Evolutionary conservation across 1,140 invertebrate genomes (phyloP).

Genomic region (Bombus impatiens): DNA sequence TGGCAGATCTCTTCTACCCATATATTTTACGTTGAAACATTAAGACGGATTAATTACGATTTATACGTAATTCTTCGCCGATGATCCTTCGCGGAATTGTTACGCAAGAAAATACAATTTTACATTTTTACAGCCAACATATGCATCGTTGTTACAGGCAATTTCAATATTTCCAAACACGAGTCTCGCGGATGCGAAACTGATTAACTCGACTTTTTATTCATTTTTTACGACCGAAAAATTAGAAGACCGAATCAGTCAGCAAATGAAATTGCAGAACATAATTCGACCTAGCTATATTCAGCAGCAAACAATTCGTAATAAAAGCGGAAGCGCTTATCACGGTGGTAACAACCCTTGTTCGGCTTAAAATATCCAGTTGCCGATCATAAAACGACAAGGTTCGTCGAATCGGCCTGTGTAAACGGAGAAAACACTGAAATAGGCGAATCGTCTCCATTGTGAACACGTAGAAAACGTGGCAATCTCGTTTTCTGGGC

Average conservation of each 20-base stretch:
- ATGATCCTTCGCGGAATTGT: too few relatives aligned
- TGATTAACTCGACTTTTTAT: too few relatives aligned
- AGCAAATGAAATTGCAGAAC: too few relatives aligned
- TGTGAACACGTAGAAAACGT: not conserved
- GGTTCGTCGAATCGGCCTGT: not conserved
- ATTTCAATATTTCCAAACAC: too few relatives aligned
- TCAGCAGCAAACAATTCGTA: not conserved
- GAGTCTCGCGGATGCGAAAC: too few relatives aligned
- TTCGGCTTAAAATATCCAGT: not conserved
- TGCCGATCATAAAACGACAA: not conserved
- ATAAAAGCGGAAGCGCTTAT: not conserved
- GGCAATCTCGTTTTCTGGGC: constrained; percentile 29
- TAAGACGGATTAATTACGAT: not conserved
- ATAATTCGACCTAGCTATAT: too few relatives aligned
- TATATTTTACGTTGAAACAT: not conserved
- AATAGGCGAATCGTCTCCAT: not conserved
- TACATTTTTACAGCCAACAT: too few relatives aligned
- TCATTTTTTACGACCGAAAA: too few relatives aligned
- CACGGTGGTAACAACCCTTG: not conserved
- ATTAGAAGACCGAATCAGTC: too few relatives aligned
- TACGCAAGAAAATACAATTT: too few relatives aligned
- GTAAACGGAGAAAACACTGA: not conserved
- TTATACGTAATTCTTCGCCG: too few relatives aligned
- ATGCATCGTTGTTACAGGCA: too few relatives aligned
- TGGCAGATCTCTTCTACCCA: not conserved